These are phyloP conservation scores for Calypte anna DNA, from an alignment of 2,113 vertebrate genomes.

Conservation along the genomic window DNA sequence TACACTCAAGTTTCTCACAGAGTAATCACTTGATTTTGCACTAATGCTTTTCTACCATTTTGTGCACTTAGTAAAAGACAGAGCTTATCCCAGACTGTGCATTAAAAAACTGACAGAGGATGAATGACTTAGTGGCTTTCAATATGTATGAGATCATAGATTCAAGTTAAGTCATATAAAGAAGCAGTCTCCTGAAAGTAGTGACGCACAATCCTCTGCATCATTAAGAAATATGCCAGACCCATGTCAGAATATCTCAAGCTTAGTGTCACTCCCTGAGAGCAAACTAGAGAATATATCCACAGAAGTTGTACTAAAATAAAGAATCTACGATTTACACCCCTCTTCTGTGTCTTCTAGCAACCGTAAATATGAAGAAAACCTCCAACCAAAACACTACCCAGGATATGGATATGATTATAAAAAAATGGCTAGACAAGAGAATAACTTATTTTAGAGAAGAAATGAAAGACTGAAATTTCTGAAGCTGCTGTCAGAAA, in stretches of 20 bases:
- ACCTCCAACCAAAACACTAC: neutral
- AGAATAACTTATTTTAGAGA: neutral
- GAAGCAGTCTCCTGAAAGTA: neutral
- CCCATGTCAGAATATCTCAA: neutral
- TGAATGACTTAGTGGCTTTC: conserved; percentile 1
- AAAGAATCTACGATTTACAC: neutral
- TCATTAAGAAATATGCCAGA: conserved; percentile 18
- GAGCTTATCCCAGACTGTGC: neutral
- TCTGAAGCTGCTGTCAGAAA: neutral
- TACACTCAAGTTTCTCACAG: neutral
- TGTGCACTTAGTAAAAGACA: neutral
- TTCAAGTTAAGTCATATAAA: conserved; percentile 17
- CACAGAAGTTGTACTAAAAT: neutral
- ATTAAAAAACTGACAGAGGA: neutral
- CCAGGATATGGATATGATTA: neutral
- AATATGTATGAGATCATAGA: conserved; percentile 24
- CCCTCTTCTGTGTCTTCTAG: neutral
- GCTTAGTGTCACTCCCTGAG: neutral
- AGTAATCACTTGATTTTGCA: neutral
- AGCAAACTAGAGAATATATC: neutral
- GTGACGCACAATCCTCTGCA: neutral
- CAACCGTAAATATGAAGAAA: neutral
- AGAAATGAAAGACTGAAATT: neutral
- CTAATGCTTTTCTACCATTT: neutral
- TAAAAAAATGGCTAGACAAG: neutral